Evolutionary conservation across 2,797 vertebrate genomes (phyloP).

Genomic region (Paguma larvata): DNA sequence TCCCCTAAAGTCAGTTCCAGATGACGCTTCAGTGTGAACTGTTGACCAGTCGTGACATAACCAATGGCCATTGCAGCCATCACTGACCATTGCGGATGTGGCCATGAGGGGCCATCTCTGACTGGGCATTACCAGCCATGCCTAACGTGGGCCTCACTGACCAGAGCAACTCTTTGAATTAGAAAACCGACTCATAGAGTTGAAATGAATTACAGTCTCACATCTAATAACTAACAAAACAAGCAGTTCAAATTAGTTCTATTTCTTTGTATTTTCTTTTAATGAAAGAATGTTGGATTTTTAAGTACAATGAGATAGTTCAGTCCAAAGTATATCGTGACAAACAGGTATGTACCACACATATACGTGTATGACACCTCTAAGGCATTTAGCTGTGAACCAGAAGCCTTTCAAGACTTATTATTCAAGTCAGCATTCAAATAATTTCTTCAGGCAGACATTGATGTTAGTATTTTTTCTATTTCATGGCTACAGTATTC

Average conservation of each 20-base stretch:
- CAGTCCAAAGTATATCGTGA: not conserved
- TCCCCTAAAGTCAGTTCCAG: not conserved
- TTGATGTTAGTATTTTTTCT: constrained; percentile 81
- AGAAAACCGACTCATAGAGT: not conserved
- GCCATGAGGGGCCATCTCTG: accelerated
- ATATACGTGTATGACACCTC: not conserved
- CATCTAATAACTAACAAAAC: not conserved
- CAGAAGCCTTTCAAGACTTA: constrained; percentile 74
- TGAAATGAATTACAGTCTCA: not conserved
- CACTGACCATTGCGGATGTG: accelerated
- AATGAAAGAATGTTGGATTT: not conserved
- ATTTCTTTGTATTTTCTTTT: not conserved
- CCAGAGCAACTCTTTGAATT: not conserved
- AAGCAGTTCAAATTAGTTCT: not conserved
- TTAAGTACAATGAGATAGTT: not conserved
- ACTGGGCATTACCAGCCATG: not conserved
- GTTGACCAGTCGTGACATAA: not conserved
- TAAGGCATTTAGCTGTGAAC: not conserved
- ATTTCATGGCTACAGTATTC: constrained; percentile 75
- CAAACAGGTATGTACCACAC: not conserved
- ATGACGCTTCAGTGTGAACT: not conserved
- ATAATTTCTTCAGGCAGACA: constrained; percentile 67
- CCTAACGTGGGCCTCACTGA: not conserved
- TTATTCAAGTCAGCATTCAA: constrained; percentile 70
- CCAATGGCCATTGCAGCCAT: accelerated